Base-by-base conservation (phyloP, 92 coral and sea anemone species). In the Heteractis magnifica region DNA sequence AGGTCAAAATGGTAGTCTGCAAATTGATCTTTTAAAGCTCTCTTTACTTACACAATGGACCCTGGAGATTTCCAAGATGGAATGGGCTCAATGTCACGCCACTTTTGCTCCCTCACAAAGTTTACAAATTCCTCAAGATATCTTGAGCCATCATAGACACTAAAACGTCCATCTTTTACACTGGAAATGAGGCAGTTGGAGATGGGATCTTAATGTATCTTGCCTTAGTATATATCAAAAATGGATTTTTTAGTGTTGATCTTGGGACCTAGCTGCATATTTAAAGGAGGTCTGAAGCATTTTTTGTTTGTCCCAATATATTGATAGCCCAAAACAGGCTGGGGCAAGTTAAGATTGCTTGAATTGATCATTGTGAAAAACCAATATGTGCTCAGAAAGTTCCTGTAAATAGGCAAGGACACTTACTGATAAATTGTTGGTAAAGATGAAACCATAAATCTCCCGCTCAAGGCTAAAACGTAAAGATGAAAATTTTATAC, bases 381-480 rank as follows among this genome's bases (percentile, higher is more conserved):
- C 2, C 44, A 34, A 34, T 34, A 34, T 34, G 44, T 53, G 58
- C 2, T 53, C 14, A 62, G 16, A 62, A 62, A 12, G 70, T 55
- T 55, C 59, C 1, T 44, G n/a, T 75, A 26, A 59, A 52, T 77
- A 20, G 19, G 0, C 3, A 3, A 5, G 49, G 2, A 13, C 21
- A 92, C 99, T 94, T 82, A 96, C 99, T 96, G 99, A 77, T 92
- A 96, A 72, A 96, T 85, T 44, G 99, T 96, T 85, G 99, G 99
- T 76, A 96, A 80, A 23, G 98, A 92, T 49, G 92, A 81, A 56
- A 96, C 83, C 92, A 92, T 90, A 79, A 96, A 96, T 77, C 94
- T 88, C 82, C 99, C 99, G 92, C 99, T 96, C 13, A 96, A 85
- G 56, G 91, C 99, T 96, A 56, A 64, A 8, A 34, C 9, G 75